Evolutionary conservation across 1,140 invertebrate species (phyloP).

Genomic region (Macrobrachium nipponense): DNA sequence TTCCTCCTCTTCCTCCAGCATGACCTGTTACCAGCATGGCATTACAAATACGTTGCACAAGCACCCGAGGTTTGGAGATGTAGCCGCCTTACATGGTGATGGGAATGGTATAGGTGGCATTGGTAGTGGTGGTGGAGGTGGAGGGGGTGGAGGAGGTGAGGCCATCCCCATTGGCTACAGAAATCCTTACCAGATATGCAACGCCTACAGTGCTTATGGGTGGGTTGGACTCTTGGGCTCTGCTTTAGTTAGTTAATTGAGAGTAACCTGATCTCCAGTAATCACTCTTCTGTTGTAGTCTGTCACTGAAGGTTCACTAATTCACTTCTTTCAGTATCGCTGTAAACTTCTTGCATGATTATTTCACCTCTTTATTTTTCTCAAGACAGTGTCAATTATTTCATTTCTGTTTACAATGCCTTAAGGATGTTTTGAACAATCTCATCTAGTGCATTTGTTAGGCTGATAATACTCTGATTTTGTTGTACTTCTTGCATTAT

Average conservation of each 20-base stretch:
- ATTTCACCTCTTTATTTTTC: too few relatives aligned
- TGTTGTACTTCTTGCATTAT: too few relatives aligned
- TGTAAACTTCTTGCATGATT: too few relatives aligned
- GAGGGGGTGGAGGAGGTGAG: constrained; percentile 18
- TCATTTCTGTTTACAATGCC: too few relatives aligned
- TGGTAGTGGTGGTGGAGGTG: background rate
- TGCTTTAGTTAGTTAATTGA: background rate
- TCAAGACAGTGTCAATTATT: too few relatives aligned
- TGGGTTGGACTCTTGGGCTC: background rate
- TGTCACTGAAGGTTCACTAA: too few relatives aligned
- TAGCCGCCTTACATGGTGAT: background rate
- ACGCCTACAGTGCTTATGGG: constrained; percentile 22
- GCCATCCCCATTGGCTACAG: constrained; percentile 43
- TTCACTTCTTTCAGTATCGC: too few relatives aligned
- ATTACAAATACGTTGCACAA: background rate
- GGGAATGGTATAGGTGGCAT: background rate
- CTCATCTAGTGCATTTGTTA: too few relatives aligned
- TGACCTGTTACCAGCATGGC: background rate
- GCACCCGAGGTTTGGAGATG: background rate
- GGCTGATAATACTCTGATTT: too few relatives aligned
- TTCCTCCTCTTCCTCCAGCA: background rate
- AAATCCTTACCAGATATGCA: constrained; percentile 48
- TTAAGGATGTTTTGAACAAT: too few relatives aligned
- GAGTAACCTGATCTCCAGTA: background rate
- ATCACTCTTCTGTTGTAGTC: too few relatives aligned